These are phyloP conservation scores for Cossypha heuglini DNA, from an alignment of 2,797 vertebrate genomes.

Conservation along the genomic window DNA sequence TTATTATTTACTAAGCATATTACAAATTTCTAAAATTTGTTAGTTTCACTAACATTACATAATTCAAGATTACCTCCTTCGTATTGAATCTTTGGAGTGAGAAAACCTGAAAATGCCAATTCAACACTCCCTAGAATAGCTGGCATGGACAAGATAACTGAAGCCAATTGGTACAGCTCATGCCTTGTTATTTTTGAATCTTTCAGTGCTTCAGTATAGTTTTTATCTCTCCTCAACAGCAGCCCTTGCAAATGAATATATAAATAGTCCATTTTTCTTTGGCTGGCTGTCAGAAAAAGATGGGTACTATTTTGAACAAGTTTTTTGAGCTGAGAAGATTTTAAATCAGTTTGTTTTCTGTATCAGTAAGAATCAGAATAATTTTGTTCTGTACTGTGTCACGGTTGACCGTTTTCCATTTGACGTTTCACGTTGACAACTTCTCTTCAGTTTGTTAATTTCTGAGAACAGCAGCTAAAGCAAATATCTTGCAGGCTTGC, in stretches of 20 bases:
- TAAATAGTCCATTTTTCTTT: conserved; percentile 29
- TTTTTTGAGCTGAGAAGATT: not conserved
- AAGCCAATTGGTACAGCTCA: not conserved
- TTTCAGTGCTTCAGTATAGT: not conserved
- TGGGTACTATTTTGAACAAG: not conserved
- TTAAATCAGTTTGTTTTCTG: not conserved
- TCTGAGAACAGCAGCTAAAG: not conserved
- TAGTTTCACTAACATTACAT: not conserved
- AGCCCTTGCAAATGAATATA: conserved; percentile 2
- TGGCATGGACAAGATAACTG: not conserved
- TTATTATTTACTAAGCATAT: not conserved
- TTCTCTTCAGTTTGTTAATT: not conserved
- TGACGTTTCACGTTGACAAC: not conserved
- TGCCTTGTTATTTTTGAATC: conserved; percentile 1
- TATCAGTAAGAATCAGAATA: not conserved
- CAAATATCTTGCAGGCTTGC: not conserved
- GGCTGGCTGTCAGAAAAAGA: not conserved
- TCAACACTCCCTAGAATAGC: not conserved
- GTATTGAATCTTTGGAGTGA: not conserved
- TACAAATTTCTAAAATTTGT: not conserved
- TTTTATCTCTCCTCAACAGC: conserved; percentile 26
- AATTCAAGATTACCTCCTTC: not conserved
- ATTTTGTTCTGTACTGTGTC: not conserved
- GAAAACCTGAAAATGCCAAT: conserved; percentile 1
- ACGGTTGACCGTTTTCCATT: not conserved